A percentile compares a stretch with the other conserved stretches of the same genome.
These are phyloP conservation scores for Hippocampus barbouri DNA, from an alignment of 2,113 vertebrate species.

Conservation along the genomic window DNA sequence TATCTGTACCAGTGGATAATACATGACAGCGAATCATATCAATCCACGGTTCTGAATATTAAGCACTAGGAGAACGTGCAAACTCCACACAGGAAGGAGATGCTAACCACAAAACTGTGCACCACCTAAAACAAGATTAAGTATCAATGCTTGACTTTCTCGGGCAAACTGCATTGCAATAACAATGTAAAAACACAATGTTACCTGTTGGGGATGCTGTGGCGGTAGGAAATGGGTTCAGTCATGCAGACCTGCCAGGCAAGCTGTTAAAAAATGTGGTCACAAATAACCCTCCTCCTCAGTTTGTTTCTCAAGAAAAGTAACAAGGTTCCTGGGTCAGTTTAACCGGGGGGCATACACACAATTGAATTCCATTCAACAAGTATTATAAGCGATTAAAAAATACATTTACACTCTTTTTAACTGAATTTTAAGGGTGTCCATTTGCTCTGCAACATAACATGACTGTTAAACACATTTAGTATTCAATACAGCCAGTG, in stretches of 20 bases:
- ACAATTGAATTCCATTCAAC: too few relatives aligned
- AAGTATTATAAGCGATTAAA: too few relatives aligned
- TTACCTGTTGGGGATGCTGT: slow-evolving; percentile 67
- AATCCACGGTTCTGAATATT: neutral
- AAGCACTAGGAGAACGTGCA: neutral
- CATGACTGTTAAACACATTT: too few relatives aligned
- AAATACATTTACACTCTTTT: too few relatives aligned
- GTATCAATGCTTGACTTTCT: too few relatives aligned
- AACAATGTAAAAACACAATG: neutral
- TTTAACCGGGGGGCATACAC: too few relatives aligned
- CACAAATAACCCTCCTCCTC: neutral
- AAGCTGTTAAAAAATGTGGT: slow-evolving; percentile 34
- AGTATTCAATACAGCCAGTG: neutral
- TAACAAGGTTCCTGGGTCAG: neutral
- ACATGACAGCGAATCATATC: too few relatives aligned
- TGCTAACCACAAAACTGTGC: too few relatives aligned
- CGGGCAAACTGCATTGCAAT: neutral
- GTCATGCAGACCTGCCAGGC: slow-evolving; percentile 58
- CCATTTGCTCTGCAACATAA: too few relatives aligned
- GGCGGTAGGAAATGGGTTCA: slow-evolving; percentile 47
- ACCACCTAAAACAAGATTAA: too few relatives aligned
- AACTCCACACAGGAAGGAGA: neutral
- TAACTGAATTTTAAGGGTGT: too few relatives aligned
- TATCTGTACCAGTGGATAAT: too few relatives aligned
- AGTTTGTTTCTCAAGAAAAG: neutral